These are phyloP conservation scores for Epistrophella euchroma DNA, from an alignment of 2,888 invertebrate species.

Conservation along the genomic window DNA sequence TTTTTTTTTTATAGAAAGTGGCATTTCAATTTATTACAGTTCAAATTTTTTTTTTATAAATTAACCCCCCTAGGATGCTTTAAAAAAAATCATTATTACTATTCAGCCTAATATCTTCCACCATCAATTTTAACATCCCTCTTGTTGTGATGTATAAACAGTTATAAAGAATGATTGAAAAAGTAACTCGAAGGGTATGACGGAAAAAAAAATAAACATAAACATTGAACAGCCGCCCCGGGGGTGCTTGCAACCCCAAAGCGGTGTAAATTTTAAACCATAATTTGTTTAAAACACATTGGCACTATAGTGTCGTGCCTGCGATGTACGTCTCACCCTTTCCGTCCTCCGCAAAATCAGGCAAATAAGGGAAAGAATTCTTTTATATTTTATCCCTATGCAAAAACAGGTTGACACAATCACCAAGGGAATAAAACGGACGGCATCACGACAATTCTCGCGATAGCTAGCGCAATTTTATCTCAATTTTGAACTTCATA, in stretches of 20 bases:
- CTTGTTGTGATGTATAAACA: slow-evolving; percentile 15
- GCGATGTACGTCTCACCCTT: slow-evolving; percentile 12
- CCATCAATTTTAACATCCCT: slow-evolving; percentile 25
- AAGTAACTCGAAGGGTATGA: slow-evolving; percentile 20
- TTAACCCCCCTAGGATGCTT: not conserved
- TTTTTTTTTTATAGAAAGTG: no score
- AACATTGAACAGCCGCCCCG: slow-evolving; percentile 61
- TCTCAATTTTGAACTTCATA: slow-evolving; percentile 69
- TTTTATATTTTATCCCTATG: slow-evolving; percentile 3
- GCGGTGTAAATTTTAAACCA: slow-evolving; percentile 75
- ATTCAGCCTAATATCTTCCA: slow-evolving; percentile 31
- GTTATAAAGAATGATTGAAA: slow-evolving; percentile 41
- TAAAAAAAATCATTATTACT: slow-evolving; percentile 36
- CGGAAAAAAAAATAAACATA: slow-evolving; percentile 52
- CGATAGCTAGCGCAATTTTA: slow-evolving; percentile 55
- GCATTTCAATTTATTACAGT: no score
- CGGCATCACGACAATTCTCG: slow-evolving; percentile 4
- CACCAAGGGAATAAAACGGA: slow-evolving; percentile 46
- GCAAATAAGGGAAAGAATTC: slow-evolving; percentile 13
- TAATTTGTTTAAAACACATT: slow-evolving; percentile 74
- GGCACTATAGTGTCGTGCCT: not conserved
- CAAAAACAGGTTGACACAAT: slow-evolving; percentile 49
- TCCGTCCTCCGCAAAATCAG: not conserved
- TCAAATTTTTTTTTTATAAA: no score
- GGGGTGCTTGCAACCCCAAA: slow-evolving; percentile 73